Conservation (phyloP, 2,797 vertebrate species). For the Decapterus maruadsi region DNA sequence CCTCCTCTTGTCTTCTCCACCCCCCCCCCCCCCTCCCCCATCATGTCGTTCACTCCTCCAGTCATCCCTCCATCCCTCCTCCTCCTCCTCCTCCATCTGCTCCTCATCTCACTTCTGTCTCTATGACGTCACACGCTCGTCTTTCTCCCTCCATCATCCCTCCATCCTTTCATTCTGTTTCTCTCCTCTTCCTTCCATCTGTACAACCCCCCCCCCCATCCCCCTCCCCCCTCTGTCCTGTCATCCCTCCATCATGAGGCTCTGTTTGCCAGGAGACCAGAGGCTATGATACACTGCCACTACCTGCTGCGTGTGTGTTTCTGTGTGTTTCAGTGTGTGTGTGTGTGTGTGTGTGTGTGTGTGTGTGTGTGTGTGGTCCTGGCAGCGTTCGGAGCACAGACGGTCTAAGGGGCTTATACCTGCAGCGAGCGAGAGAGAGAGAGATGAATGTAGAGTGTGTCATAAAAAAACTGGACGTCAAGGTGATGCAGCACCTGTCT, state of each 20-base stretch:
- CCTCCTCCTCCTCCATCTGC: background rate
- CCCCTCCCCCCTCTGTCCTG: constrained; percentile 23
- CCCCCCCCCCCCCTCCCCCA: background rate
- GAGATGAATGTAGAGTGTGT: constrained; percentile 51
- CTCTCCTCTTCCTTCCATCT: constrained; percentile 44
- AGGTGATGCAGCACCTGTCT: constrained; percentile 72
- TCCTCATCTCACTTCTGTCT: background rate
- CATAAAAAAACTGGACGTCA: constrained; percentile 52
- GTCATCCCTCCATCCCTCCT: background rate
- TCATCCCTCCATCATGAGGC: constrained; percentile 53
- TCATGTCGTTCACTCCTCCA: background rate
- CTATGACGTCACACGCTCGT: background rate
- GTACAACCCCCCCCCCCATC: background rate
- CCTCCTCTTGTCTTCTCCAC: too few relatives aligned
- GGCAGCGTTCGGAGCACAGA: constrained; percentile 76
- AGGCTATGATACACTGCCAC: constrained; percentile 69
- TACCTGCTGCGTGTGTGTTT: constrained; percentile 62
- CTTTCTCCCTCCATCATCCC: background rate
- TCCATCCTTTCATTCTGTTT: constrained; percentile 5
- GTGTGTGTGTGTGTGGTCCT: constrained; percentile 54
- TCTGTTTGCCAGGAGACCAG: constrained; percentile 60
- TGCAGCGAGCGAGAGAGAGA: constrained; percentile 52
- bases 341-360: constrained; percentile 34
- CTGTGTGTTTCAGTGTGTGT: constrained; percentile 24
- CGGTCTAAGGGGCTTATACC: constrained; percentile 81